phyloP scores from a whole-genome alignment of 2,888 invertebrate genomes.

The Acanthacorydalis orientalis region DNA sequence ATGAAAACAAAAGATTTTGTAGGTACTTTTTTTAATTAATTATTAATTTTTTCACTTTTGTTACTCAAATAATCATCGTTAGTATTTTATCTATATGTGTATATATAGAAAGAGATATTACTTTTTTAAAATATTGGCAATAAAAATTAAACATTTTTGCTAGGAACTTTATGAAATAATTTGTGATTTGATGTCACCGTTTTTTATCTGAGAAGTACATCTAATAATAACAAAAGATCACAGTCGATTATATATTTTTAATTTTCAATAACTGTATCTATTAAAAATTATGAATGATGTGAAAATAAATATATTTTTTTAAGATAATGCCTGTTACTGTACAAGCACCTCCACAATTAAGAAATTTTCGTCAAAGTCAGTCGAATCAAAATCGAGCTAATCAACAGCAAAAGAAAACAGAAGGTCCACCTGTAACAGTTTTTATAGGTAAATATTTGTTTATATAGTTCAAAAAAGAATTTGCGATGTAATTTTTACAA shows the following conservation, averaged over 20 bases:
- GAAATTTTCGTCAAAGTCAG: conserved; percentile 21
- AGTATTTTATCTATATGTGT: no score
- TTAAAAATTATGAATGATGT: no score
- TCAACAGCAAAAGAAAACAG: conserved; percentile 23
- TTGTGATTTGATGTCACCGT: background rate
- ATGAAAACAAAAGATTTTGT: no score
- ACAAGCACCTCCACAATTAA: conserved; percentile 24
- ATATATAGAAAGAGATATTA: no score
- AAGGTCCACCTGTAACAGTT: conserved; percentile 87
- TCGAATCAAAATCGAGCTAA: conserved; percentile 11
- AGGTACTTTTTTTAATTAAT: no score
- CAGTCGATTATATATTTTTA: no score
- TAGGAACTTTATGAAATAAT: background rate
- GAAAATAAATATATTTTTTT: no score
- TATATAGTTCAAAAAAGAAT: background rate
- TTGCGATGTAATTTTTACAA: background rate
- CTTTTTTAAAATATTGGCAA: background rate
- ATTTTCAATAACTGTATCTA: no score
- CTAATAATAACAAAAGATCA: no score
- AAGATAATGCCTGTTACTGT: conserved; percentile 37
- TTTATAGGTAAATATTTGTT: conserved; percentile 59
- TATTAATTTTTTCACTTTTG: no score
- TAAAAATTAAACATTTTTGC: background rate
- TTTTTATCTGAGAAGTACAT: no score
- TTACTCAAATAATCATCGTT: no score